Evolutionary conservation across 2,888 invertebrate genomes (phyloP), one percentile per base, ranked within the genome.

Genomic region (Cephus pulcher): DNA sequence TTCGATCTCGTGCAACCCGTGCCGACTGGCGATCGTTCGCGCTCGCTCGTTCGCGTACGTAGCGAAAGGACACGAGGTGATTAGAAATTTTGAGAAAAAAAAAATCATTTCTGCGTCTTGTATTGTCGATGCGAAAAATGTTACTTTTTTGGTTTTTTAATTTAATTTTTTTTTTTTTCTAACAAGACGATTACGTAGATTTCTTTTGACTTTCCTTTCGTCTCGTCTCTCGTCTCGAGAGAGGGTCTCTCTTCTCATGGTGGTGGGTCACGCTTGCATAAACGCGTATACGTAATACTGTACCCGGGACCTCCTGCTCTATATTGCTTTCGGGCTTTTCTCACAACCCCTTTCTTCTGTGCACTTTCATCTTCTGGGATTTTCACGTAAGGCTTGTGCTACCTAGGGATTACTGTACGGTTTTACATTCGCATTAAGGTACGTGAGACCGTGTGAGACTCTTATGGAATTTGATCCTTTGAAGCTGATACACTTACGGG

Each of bases 231-330:
- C 40, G 23, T 56, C 56, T 23, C 56, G 23, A 56, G 23, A 56
- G 23, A 23, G 56, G 9, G 2, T 56, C 56, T 56, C 56, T 56
- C 82, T 86, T 84, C 82, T 84, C 82, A 86, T 85, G 89, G 86
- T 87, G 86, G 88, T 86, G 90, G 90, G 88, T 89, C 86, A 88
- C 86, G 89, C 89, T 90, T 89, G 86, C 84, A 81, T 88, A 86
- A 83, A 82, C 78, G 81, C 80, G 32, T 32, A 30, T 71, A 12
- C 32, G 11, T 32, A 34, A 23, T 71, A 30, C 32, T 71, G 71
- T 34, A 34, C 71, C 23, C 34, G 30, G 23, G 71, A 30, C 12
- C 23, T 56, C 56, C 56, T 30, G 71, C 32, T 34, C 71, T 71
- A 15, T 30, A 32, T 32, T 23, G 34, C 34, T 34, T 71, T 15